These are phyloP conservation scores for Timema podura DNA, from an alignment of 2,888 invertebrate species.

Conservation along the genomic window DNA sequence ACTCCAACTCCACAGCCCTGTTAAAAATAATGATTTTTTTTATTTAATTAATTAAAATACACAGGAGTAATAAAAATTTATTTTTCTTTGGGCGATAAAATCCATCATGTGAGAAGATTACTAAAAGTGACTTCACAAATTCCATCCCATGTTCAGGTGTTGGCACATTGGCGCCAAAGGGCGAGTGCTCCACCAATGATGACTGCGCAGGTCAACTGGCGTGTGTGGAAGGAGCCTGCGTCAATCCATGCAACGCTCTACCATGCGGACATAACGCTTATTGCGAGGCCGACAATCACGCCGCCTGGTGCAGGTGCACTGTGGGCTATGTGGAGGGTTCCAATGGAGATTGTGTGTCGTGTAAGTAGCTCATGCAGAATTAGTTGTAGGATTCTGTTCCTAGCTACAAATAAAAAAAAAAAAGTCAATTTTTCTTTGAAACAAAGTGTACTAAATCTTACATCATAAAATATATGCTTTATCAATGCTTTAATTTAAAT, in stretches of 20 bases:
- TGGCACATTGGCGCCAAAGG: constrained; percentile 54
- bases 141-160: constrained; percentile 44
- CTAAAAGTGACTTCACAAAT: too few species aligned
- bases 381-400: too few species aligned
- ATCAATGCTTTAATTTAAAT: too few species aligned
- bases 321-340: constrained; percentile 75
- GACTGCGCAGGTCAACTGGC: constrained; percentile 78
- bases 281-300: constrained; percentile 84
- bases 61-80: too few species aligned
- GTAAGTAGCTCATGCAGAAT: too few species aligned
- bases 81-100: too few species aligned
- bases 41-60: too few species aligned
- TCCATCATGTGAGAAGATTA: too few species aligned
- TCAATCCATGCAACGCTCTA: constrained; percentile 74
- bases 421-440: not conserved
- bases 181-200: constrained; percentile 65
- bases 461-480: too few species aligned
- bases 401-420: too few species aligned
- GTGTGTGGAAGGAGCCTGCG: constrained; percentile 73
- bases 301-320: constrained; percentile 83
- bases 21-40: too few species aligned
- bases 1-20: too few species aligned
- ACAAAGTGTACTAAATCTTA: not conserved
- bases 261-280: constrained; percentile 80
- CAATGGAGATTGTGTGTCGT: constrained; percentile 78